A percentile compares a stretch with the other conserved stretches of the same genome.
phyloP scores from a whole-genome alignment of 2,888 invertebrate genomes.

The Boloria selene region DNA sequence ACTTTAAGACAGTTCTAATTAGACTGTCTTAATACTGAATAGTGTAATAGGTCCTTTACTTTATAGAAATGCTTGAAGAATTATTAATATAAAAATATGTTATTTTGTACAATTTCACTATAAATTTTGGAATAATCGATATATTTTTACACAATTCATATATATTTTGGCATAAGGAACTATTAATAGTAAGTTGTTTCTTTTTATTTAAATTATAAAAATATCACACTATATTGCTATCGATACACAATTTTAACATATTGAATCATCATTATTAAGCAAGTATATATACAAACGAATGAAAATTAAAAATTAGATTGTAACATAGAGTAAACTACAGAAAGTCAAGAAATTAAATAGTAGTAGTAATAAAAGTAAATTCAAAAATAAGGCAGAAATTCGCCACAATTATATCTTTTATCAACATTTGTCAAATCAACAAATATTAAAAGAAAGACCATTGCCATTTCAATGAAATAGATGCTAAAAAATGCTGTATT shows the following conservation, averaged over 20 bases:
- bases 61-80: too few relatives aligned
- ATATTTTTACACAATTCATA: neutral
- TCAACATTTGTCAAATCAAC: neutral
- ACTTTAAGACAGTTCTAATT: too few relatives aligned
- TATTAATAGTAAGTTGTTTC: neutral
- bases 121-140: neutral
- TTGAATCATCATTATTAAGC: neutral
- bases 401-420: too few relatives aligned
- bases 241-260: neutral
- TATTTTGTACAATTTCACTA: too few relatives aligned
- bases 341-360: too few relatives aligned
- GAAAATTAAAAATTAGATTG: neutral
- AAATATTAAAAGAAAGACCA: slow-evolving; percentile 1
- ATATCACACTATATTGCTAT: slow-evolving; percentile 7
- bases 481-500: slow-evolving; percentile 22
- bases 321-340: neutral
- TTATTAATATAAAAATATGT: too few relatives aligned
- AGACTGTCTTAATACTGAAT: too few relatives aligned
- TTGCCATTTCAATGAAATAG: slow-evolving; percentile 10
- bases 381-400: too few relatives aligned
- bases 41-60: too few relatives aligned
- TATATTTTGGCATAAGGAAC: neutral
- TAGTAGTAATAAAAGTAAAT: too few relatives aligned
- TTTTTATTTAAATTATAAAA: neutral
- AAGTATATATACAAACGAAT: neutral